Percentiles rank a stretch among this genome's conserved stretches.
Evolutionary conservation across 2,797 vertebrate genomes (phyloP).

Genomic region (Perodicticus potto): DNA sequence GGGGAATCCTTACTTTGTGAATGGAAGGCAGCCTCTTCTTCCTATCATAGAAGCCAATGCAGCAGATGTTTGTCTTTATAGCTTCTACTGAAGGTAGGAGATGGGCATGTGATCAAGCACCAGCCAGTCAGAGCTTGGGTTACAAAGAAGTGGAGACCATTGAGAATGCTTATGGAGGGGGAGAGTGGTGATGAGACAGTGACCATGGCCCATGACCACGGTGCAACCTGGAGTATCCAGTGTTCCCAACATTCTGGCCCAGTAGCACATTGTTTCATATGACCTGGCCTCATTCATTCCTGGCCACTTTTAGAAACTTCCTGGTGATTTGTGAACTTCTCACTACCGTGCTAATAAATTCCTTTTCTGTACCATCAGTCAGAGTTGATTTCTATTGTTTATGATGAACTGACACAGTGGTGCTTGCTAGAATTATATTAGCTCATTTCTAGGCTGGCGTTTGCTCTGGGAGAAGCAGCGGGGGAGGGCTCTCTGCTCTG

Average conservation of each 20-base stretch:
- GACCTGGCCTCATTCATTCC: not conserved
- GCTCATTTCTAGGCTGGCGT: not conserved
- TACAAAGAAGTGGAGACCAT: not conserved
- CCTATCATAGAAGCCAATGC: not conserved
- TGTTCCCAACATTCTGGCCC: not conserved
- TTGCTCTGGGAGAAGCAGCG: not conserved
- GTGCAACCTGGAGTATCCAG: not conserved
- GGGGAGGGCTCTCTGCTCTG: not conserved
- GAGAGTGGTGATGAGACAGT: not conserved
- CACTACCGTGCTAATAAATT: not conserved
- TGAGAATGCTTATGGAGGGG: not conserved
- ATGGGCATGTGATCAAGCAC: not conserved
- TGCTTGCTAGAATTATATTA: not conserved
- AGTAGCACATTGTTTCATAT: not conserved
- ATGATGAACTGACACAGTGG: not conserved
- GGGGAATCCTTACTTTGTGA: conserved; percentile 14
- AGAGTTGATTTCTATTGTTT: not conserved
- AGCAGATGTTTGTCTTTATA: not conserved
- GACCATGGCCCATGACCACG: not conserved
- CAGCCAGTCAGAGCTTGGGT: not conserved
- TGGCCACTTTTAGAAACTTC: conserved; percentile 8
- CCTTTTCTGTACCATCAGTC: not conserved
- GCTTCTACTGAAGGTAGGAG: not conserved
- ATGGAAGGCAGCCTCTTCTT: not conserved
- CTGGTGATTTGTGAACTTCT: conserved; percentile 1